Evolutionary conservation across 2,113 vertebrate genomes (phyloP).

Genomic region (Elaphurus davidianus): DNA sequence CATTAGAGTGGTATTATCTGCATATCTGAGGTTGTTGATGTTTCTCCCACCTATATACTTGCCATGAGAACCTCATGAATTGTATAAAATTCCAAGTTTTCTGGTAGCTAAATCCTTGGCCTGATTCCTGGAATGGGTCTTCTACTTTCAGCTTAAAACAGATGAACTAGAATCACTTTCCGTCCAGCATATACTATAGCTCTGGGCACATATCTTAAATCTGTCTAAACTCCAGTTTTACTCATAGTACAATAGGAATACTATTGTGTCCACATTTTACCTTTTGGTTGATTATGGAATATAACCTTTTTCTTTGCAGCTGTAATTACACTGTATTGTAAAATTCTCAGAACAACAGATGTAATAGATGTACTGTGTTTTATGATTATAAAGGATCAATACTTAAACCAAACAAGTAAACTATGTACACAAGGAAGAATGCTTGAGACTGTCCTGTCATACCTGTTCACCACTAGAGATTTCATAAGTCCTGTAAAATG

Average conservation of each 20-base stretch:
- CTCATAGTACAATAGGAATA: neutral
- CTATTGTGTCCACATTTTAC: neutral
- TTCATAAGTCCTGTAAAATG: neutral
- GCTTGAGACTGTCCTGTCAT: neutral
- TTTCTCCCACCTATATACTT: neutral
- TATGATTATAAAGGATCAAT: neutral
- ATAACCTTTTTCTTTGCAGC: neutral
- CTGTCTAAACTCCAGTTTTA: neutral
- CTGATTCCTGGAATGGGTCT: neutral
- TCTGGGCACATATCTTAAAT: neutral
- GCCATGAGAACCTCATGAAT: neutral
- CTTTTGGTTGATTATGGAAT: neutral
- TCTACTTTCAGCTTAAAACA: neutral
- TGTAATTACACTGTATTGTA: neutral
- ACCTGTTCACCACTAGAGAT: neutral
- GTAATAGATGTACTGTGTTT: neutral
- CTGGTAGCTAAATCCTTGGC: neutral
- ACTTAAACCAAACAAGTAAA: neutral
- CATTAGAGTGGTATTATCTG: neutral
- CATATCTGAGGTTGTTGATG: neutral
- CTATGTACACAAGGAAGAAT: neutral
- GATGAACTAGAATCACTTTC: neutral
- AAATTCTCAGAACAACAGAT: neutral
- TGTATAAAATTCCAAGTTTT: neutral
- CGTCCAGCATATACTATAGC: neutral